phyloP scores from a whole-genome alignment of 2,888 invertebrate genomes.

The Drosophila suboccidentalis region DNA sequence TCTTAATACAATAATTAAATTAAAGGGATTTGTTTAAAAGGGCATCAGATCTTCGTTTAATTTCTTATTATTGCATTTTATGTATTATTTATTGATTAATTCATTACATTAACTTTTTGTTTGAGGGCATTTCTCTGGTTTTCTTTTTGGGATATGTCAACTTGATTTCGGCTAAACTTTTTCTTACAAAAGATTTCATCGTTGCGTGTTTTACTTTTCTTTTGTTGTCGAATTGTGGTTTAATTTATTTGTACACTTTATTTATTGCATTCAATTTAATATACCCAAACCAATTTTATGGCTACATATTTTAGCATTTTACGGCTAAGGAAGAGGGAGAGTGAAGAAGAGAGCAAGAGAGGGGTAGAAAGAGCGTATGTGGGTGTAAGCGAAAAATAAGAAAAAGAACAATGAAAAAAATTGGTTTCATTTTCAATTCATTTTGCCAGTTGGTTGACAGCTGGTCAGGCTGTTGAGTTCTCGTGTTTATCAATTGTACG shows the following conservation, averaged over 20 bases:
- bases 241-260: constrained; percentile 62
- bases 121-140: constrained; percentile 23
- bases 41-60: not conserved
- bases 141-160: not conserved
- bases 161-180: constrained; percentile 7
- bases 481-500: constrained; percentile 37
- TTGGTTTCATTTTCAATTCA: constrained; percentile 69
- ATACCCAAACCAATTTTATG: constrained; percentile 66
- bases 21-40: not conserved
- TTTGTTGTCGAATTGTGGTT: constrained; percentile 28
- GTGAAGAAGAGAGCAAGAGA: constrained; percentile 9
- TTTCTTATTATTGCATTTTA: not conserved
- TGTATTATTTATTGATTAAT: constrained; percentile 22
- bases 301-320: constrained; percentile 72
- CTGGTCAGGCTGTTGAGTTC: constrained; percentile 53
- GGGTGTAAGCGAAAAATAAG: constrained; percentile 1
- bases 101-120: constrained; percentile 37
- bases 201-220: constrained; percentile 1
- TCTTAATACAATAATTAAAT: too few relatives aligned
- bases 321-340: constrained; percentile 17
- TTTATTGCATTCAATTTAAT: constrained; percentile 61
- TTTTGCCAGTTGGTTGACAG: constrained; percentile 62
- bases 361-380: not conserved
- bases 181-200: not conserved
- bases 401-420: constrained; percentile 46